Evolutionary conservation across 2,797 vertebrate species (phyloP).

Genomic region (Centropyge bicolor): DNA sequence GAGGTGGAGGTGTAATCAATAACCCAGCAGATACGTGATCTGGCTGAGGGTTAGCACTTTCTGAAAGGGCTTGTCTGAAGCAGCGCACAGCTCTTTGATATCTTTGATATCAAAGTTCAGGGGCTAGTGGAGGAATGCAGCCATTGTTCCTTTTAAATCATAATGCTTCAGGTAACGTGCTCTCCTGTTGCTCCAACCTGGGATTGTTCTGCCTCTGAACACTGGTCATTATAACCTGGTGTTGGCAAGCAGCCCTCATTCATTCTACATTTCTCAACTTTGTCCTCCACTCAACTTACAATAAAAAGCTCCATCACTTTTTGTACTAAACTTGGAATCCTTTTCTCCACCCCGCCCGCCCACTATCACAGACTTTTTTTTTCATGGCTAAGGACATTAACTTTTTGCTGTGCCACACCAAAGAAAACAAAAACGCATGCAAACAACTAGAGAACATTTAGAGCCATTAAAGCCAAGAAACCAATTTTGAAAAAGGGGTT

Average conservation of each 20-base stretch:
- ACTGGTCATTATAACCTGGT: constrained; percentile 62
- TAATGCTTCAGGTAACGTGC: constrained; percentile 66
- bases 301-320: constrained; percentile 25
- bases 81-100: constrained; percentile 81
- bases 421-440: background rate
- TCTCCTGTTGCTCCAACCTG: constrained; percentile 51
- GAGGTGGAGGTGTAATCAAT: constrained; percentile 78
- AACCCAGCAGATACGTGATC: constrained; percentile 79
- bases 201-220: constrained; percentile 63
- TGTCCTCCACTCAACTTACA: constrained; percentile 66
- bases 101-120: constrained; percentile 83
- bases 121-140: constrained; percentile 77
- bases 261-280: constrained; percentile 44
- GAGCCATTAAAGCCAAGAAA: background rate
- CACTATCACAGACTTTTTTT: constrained; percentile 17
- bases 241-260: constrained; percentile 59
- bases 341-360: constrained; percentile 15
- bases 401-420: background rate
- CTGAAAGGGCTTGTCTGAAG: constrained; percentile 73
- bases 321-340: constrained; percentile 22
- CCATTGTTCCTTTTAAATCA: constrained; percentile 80
- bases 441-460: background rate
- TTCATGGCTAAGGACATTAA: constrained; percentile 10
- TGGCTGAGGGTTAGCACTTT: constrained; percentile 50
- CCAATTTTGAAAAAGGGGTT: background rate